A percentile compares a stretch with the other conserved stretches of the same genome.
These are phyloP conservation scores for Drymonia ruficornis DNA, from an alignment of 2,888 invertebrate species.

Conservation along the genomic window DNA sequence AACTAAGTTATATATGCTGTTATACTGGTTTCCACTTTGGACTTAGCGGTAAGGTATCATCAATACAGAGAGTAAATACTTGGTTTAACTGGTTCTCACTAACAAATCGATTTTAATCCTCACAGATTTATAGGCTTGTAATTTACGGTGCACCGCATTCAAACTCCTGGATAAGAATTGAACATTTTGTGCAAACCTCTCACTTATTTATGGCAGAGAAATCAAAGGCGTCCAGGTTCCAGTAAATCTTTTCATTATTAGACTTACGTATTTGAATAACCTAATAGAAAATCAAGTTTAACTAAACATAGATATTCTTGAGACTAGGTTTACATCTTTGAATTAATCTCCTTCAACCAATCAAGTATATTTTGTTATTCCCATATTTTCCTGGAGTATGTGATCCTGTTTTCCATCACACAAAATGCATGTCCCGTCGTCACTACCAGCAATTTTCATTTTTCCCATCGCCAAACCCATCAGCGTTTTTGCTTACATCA, in stretches of 20 bases:
- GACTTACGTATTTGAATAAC: no score
- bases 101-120: conserved; percentile 66
- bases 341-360: no score
- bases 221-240: background rate
- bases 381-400: no score
- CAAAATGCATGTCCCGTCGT: background rate
- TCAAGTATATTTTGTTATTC: no score
- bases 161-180: background rate
- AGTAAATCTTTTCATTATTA: no score
- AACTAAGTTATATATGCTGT: background rate
- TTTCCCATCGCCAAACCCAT: conserved; percentile 60
- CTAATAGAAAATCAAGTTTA: no score
- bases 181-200: background rate
- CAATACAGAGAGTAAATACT: conserved; percentile 68
- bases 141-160: conserved; percentile 49
- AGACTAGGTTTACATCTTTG: no score
- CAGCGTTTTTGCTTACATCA: conserved; percentile 78
- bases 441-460: conserved; percentile 26
- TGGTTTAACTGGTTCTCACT: conserved; percentile 58
- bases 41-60: conserved; percentile 43
- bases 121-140: conserved; percentile 59
- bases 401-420: background rate
- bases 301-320: no score
- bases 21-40: background rate
- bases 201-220: background rate